These are phyloP conservation scores for Eupithecia insigniata DNA, from an alignment of 2,888 invertebrate species.

Conservation along the genomic window DNA sequence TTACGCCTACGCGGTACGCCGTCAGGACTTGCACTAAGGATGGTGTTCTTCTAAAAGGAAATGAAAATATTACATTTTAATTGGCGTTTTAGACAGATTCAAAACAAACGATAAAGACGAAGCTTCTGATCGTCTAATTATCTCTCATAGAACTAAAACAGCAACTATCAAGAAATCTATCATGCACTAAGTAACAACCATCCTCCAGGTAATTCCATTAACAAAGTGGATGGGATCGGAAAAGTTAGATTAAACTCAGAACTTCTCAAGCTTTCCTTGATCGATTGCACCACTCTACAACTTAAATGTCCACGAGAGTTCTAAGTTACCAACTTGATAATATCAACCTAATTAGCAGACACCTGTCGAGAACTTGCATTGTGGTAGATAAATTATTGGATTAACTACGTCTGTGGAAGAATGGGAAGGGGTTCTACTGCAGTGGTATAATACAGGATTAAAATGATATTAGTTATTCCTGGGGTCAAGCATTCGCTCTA, in stretches of 20 bases:
- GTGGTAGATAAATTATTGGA: not conserved
- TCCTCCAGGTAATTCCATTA: conserved; percentile 19
- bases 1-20: too few species aligned
- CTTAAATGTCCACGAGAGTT: not conserved
- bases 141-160: not conserved
- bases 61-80: too few species aligned
- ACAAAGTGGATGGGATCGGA: conserved; percentile 7
- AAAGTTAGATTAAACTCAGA: conserved; percentile 32
- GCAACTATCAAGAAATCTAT: not conserved
- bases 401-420: not conserved
- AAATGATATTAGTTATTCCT: not conserved
- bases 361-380: not conserved
- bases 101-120: not conserved
- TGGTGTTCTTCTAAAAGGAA: too few species aligned
- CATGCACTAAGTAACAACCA: conserved; percentile 4
- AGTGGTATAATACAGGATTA: not conserved
- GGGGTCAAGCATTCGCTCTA: not conserved
- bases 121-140: not conserved
- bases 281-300: conserved; percentile 19
- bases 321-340: not conserved
- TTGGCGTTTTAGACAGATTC: too few species aligned
- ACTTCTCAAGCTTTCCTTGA: conserved; percentile 22
- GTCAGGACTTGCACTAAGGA: too few species aligned
- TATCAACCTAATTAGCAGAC: not conserved
- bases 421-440: not conserved